Evolutionary conservation across 2,888 invertebrate species (phyloP).

Genomic region (Dolichomitus sp.): DNA sequence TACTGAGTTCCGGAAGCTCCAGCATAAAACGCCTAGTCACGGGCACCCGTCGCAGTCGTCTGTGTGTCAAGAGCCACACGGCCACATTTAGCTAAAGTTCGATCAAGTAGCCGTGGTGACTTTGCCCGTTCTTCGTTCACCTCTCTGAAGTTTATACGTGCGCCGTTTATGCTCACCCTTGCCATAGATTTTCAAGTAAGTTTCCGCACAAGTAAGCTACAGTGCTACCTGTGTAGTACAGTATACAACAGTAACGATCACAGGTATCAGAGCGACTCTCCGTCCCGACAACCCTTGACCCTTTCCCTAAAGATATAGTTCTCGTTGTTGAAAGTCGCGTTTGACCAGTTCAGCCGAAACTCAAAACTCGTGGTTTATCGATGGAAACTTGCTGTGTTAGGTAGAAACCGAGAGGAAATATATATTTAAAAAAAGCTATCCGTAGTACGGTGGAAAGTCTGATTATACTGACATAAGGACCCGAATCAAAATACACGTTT

Average conservation of each 20-base stretch:
- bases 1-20: neutral
- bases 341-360: neutral
- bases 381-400: neutral
- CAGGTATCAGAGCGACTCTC: neutral
- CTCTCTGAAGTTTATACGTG: slow-evolving; percentile 21
- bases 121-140: slow-evolving; percentile 1
- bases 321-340: slow-evolving; percentile 5
- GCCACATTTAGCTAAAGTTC: slow-evolving; percentile 15
- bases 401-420: neutral
- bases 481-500: neutral
- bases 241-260: slow-evolving; percentile 3
- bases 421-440: neutral
- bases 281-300: slow-evolving; percentile 20
- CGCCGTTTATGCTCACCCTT: slow-evolving; percentile 11
- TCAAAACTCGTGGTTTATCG: neutral
- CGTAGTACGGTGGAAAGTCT: neutral
- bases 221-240: neutral
- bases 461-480: neutral
- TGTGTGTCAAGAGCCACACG: slow-evolving; percentile 10
- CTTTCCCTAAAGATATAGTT: slow-evolving; percentile 6
- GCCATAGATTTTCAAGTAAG: slow-evolving; percentile 1
- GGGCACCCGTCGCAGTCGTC: neutral
- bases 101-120: slow-evolving; percentile 4
- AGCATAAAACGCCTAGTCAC: neutral
- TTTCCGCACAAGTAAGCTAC: slow-evolving; percentile 17